These are phyloP conservation scores for Standfussiana lucernea DNA, from an alignment of 2,888 invertebrate species.

Conservation along the genomic window DNA sequence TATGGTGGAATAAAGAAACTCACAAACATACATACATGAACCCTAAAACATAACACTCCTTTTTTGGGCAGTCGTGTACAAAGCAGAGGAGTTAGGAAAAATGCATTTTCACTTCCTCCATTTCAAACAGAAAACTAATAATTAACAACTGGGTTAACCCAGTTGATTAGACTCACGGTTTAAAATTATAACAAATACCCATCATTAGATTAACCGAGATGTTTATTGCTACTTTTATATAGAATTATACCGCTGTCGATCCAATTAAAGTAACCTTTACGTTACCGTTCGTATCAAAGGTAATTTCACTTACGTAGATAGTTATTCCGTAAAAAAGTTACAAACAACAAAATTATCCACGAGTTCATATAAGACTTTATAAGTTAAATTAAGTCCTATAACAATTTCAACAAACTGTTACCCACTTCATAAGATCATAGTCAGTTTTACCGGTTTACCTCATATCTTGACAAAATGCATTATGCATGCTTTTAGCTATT, in stretches of 20 bases:
- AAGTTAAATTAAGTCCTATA: slow-evolving; percentile 5
- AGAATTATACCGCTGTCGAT: neutral
- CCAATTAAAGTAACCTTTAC: too few relatives aligned
- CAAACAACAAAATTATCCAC: slow-evolving; percentile 6
- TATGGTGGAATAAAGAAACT: too few relatives aligned
- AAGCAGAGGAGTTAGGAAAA: too few relatives aligned
- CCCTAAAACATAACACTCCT: too few relatives aligned
- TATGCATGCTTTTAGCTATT: slow-evolving; percentile 26
- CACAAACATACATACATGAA: too few relatives aligned
- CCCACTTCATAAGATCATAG: slow-evolving; percentile 18
- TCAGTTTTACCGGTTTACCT: neutral
- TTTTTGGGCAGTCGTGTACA: too few relatives aligned
- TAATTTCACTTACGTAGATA: neutral
- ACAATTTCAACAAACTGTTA: slow-evolving; percentile 18
- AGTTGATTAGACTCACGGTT: too few relatives aligned
- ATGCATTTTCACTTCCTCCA: too few relatives aligned
- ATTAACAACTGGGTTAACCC: too few relatives aligned
- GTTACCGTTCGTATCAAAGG: neutral
- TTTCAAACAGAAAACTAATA: too few relatives aligned
- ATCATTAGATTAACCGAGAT: neutral
- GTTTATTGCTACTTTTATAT: neutral
- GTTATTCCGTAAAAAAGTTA: neutral
- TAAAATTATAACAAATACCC: neutral
- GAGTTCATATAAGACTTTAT: neutral
- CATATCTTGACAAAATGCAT: slow-evolving; percentile 29